Base-by-base conservation (phyloP, 2,797 vertebrate genomes). In the Anniella stebbinsi region DNA sequence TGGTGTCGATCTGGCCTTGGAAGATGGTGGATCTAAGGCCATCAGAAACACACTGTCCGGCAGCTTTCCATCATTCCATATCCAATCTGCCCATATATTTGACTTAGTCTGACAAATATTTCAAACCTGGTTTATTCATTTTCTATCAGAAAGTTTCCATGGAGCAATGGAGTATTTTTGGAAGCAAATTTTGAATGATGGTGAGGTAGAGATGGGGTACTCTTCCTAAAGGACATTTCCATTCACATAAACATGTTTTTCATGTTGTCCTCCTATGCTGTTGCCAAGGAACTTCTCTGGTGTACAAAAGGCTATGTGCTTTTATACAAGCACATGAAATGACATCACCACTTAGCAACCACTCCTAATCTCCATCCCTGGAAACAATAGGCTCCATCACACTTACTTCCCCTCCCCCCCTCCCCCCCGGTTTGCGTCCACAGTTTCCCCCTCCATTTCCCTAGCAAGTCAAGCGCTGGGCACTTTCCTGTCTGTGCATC, bases 281-380 rank as follows among this genome's bases (percentile, higher is more conserved):
- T 90, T 94, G 90, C 92, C 36, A 78, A 92, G 84, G 76, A 80
- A 83, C 66, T 84, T 38, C 21, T 51, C n/a, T 80, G 45, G 25
- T 12, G 45, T 70, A 57, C 38, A 67, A 60, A 54, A 91, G n/a
- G 54, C 77, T n/a, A 36, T 87, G 76, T 92, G 80, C 38, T 73
- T 33, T 78, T 88, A 76, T 30, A 12, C 67, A 78, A 88, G 77
- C 67, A 77, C 88, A 18, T 84, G 41, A 91, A 92, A 88, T 45
- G 66, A 30, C 51, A 60, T 83, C 89, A 91, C 85, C 90, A 75
- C 67, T 3, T 90, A 91, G 67, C 83, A 91, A 9, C 80, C 17
- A 25, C 70, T 5, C 70, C 87, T 81, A 63, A 86, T 60, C 76
- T 38, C 54, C 33, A 4, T 80, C 76, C 86, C 48, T 1, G 2